Percentiles rank a stretch among this genome's conserved stretches.
Evolutionary conservation across 2,113 vertebrate species (phyloP).

Genomic region (Scopus umbretta): DNA sequence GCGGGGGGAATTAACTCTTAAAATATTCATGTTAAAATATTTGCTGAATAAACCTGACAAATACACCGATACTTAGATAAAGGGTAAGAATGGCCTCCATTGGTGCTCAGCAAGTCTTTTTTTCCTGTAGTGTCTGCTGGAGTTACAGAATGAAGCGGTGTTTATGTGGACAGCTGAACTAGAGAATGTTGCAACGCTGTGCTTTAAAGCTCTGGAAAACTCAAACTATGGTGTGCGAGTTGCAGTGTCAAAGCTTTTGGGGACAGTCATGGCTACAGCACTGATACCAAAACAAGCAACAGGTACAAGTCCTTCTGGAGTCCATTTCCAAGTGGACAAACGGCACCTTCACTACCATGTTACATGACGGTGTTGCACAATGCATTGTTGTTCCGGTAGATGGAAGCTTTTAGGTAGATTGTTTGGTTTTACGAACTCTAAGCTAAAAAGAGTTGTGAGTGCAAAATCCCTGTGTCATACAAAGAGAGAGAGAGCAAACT

Average conservation of each 20-base stretch:
- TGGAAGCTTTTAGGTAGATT: neutral
- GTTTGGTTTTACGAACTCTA: neutral
- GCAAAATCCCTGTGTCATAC: neutral
- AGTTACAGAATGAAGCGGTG: conserved; percentile 96
- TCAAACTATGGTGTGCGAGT: conserved; percentile 97
- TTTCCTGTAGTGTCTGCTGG: conserved; percentile 84
- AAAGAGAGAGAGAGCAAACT: neutral
- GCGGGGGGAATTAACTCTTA: neutral
- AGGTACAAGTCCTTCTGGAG: conserved; percentile 67
- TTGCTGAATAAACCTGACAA: neutral
- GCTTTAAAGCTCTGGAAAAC: conserved; percentile 95
- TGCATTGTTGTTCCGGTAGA: neutral
- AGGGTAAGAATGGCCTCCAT: neutral
- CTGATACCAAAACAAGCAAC: conserved; percentile 96
- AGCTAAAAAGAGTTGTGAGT: neutral
- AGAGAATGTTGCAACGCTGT: conserved; percentile 93
- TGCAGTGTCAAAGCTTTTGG: conserved; percentile 92
- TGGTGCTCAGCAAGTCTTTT: neutral
- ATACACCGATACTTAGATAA: neutral
- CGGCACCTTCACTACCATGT: neutral
- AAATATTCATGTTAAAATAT: neutral
- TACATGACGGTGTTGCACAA: neutral
- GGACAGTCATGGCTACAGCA: conserved; percentile 95
- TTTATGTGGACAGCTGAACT: conserved; percentile 99
- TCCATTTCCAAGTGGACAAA: neutral